Evolutionary conservation across 2,888 invertebrate species (phyloP).

Genomic region (Syrista parreyssii): DNA sequence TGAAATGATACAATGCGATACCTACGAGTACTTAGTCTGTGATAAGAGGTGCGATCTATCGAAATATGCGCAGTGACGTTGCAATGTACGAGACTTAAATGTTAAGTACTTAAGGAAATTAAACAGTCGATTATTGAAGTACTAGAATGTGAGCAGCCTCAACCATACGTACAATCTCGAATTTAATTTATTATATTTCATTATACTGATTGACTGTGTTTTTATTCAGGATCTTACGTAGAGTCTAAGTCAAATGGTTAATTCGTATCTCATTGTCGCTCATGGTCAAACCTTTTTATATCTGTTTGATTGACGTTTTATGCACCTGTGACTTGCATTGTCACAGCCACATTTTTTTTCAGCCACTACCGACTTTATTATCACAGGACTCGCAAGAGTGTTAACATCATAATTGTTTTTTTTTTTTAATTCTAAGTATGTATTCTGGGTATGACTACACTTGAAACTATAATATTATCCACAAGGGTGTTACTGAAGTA

Average conservation of each 20-base stretch:
- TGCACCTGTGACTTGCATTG: neutral
- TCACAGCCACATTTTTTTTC: neutral
- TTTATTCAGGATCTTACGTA: neutral
- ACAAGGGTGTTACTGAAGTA: neutral
- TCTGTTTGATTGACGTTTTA: neutral
- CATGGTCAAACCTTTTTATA: neutral
- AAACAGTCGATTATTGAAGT: neutral
- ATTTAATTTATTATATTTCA: neutral
- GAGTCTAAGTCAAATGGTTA: neutral
- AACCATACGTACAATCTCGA: neutral
- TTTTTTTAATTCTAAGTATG: neutral
- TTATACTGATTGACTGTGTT: neutral
- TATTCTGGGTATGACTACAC: neutral
- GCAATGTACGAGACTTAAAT: constrained; percentile 4
- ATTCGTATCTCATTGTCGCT: neutral
- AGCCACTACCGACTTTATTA: neutral
- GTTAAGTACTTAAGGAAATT: constrained; percentile 10
- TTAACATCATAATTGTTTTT: too few species aligned
- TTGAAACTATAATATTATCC: neutral
- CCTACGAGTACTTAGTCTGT: constrained; percentile 32
- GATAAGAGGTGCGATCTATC: constrained; percentile 34
- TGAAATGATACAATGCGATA: neutral
- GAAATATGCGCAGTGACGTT: neutral
- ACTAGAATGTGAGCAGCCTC: neutral
- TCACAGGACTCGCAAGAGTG: neutral